Base-by-base conservation (phyloP, 2,888 invertebrate genomes). In the Conops quadrifasciatus region DNA sequence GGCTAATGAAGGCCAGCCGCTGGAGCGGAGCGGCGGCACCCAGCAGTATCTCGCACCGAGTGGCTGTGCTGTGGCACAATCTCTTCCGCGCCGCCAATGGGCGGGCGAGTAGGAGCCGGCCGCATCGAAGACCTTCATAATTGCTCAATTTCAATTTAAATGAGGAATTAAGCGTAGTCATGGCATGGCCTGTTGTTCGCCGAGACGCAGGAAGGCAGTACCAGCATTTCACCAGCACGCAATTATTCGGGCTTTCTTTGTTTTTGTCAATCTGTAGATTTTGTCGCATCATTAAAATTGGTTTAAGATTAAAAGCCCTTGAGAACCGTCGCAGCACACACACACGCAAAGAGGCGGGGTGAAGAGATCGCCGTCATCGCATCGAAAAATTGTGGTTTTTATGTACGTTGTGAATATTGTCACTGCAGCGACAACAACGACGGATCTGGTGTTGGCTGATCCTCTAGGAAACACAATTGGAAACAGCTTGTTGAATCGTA, bases 1-100 rank as follows among this genome's bases (percentile, higher is more conserved):
- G 80, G 80, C 77, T 75, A 79, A 76, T 79, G 67, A 70, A 75
- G 69, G 73, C 72, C 71, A n/a, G 16, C 19, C 62, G 63, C 67
- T 43, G n/a, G 64, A 43, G 70, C 30, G 49, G 62, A 47, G 19
- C 36, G 21, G 43, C 19, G 9, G 36, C 43, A 11, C 28, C 36
- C 36, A 26, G 19, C 67, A 26, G 24, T 11, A 21, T 28, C 21
- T 28, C 62, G 62, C 63, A 2, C 15, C 36, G 21, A n/a, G 30
- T 30, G 19, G 62, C 24, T 62, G 62, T 24, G 43, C n/a, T n/a
- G n/a, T 62, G 43, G 62, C 43, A 62, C 43, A 43, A 43, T 59
- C n/a, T 30, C 59, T n/a, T n/a, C n/a, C 28, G 59, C 59, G 9
- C 21, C 19, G 24, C 11, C 30, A 19, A 36, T 30, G 16, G 47